Evolutionary conservation across 2,888 invertebrate species (phyloP), one percentile per base, ranked within the genome.

Genomic region (Sisyra nigra): DNA sequence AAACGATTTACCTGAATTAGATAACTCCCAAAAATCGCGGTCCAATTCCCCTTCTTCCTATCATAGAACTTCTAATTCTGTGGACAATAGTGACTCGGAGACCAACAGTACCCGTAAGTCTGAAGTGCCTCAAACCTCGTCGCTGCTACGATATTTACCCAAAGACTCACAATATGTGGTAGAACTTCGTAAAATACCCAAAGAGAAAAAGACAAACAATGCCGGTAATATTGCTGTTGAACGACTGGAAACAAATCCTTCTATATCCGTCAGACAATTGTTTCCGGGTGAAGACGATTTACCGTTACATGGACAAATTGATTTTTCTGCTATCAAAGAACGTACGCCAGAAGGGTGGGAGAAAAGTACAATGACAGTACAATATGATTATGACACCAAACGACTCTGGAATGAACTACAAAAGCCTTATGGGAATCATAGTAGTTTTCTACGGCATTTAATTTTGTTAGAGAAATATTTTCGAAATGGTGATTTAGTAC

Each of bases 331-430:
- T 46, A 71, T 74, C 0, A 72, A 75, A 52, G 81, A 79, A 57
- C 71, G 80, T 0, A 85, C 84, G 0, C 82, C 83, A 0, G 84
- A 84, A 53, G 85, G 85, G 1, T 87, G 87, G 86, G 85, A 86
- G 51, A 81, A 83, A 47, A 82, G 84, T 50, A 74, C 73, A 48
- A 74, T 82, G 0, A 74, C 78, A 52, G 76, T 88, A 42, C 86
- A 87, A 53, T 87, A 85, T 49, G 87, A 87, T 53, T 67, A 72
- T 10, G 83, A 84, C n/a, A 87, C 86, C 1, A 82, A 81, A 45
- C 69, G 72, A 5, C 65, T 87, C 2, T 88, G 86, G 84, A 78
- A 80, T 47, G 82, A 84, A 51, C 58, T 88, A 32, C 85, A 87
- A 55, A 76, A 84, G 55, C 88, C 88, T 0, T 88, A 88, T 52